Percentiles rank a stretch among this genome's conserved stretches.
Evolutionary conservation across 2,797 vertebrate species (phyloP).

Genomic region (Mormyrops boulengeri): DNA sequence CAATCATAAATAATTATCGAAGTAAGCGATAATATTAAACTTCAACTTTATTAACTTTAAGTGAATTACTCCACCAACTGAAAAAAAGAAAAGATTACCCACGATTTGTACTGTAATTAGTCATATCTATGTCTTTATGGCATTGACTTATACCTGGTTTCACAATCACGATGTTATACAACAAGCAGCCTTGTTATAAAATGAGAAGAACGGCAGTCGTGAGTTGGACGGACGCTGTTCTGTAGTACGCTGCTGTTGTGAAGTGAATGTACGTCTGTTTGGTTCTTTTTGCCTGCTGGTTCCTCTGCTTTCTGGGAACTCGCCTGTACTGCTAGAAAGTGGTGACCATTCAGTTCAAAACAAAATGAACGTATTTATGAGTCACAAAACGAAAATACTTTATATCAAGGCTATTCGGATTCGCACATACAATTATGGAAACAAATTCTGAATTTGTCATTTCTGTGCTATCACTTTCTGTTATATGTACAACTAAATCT

Average conservation of each 20-base stretch:
- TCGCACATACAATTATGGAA: not conserved
- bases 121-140: not conserved
- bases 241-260: not conserved
- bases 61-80: not conserved
- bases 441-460: not conserved
- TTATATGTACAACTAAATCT: not conserved
- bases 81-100: not conserved
- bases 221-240: not conserved
- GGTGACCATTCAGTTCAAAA: not conserved
- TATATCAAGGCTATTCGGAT: not conserved
- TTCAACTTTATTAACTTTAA: not conserved
- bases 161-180: not conserved
- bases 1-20: not conserved
- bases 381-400: not conserved
- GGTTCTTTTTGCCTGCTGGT: not conserved
- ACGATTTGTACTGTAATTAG: not conserved
- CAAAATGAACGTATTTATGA: constrained; percentile 7
- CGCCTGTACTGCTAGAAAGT: not conserved
- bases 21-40: not conserved
- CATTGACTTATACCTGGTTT: not conserved
- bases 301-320: not conserved
- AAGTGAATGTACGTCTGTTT: not conserved
- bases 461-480: not conserved
- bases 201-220: not conserved
- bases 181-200: not conserved